Base-by-base conservation (phyloP, 2,113 vertebrate genomes). In the Phaethornis superciliosus region DNA sequence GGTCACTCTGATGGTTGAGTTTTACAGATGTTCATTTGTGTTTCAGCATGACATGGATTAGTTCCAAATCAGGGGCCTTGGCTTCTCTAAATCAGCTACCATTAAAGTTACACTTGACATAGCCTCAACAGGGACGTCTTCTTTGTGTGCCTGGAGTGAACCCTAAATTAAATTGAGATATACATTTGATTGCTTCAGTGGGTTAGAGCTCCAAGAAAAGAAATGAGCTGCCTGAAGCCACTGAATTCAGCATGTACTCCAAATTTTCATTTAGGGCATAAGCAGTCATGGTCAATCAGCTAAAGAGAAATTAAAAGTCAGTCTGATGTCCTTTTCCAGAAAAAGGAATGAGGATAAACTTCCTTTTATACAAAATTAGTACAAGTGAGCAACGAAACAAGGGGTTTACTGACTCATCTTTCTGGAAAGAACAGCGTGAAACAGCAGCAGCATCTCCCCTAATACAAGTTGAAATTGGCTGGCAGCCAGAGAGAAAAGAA, bases 301-400 rank as follows among this genome's bases (percentile, higher is more conserved):
- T 68, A 64, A 58, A 79, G 62, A 90, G 22, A 90, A 95, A 90
- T 77, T 72, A 77, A 60, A 89, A 93, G 74, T 79, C 47, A 70
- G 22, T 85, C 81, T 86, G 47, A 88, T 69, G 40, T 42, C 46
- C 47, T 88, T 93, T 88, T 71, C 28, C 67, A 55, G 75, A 78
- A 78, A 32, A 88, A 86, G 15, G 40, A 93, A 88, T 0, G 2
- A 84, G 27, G n/a, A 70, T 46, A 91, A 92, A 79, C 16, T 71
- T 79, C 37, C 14, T 58, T 69, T 82, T 77, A 26, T 32, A 32
- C n/a, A 69, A 74, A 84, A 67, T 71, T 24, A 59, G 17, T 74
- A 46, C 20, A 52, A 90, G 19, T 11, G 46, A 94, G 58, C 32
- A 46, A 47, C 55, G 78, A 75, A 90, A n/a, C 35, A 83, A 33